Conservation (phyloP, 2,888 invertebrate genomes). For the Andrena haemorrhoa region DNA sequence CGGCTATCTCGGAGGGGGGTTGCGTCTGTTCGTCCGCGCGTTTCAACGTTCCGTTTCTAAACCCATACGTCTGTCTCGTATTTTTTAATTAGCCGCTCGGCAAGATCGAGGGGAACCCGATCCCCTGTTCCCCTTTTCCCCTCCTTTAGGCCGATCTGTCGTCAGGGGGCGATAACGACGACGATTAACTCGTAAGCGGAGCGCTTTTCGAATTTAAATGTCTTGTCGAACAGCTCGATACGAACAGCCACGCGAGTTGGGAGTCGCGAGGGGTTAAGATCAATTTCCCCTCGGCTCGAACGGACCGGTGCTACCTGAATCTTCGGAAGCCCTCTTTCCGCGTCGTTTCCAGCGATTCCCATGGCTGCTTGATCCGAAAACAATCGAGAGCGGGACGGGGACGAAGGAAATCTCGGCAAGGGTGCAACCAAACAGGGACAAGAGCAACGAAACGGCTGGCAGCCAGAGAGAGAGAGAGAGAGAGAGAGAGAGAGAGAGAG, state of each 20-base stretch:
- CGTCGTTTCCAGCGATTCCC: conserved; percentile 62
- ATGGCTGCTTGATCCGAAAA: conserved; percentile 70
- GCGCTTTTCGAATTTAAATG: neutral
- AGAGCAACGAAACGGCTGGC: conserved; percentile 38
- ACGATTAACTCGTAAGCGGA: neutral
- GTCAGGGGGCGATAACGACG: neutral
- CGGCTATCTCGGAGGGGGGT: conserved; percentile 20
- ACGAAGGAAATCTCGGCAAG: conserved; percentile 58
- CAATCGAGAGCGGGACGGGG: conserved; percentile 59
- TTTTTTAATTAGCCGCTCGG: conserved; percentile 10
- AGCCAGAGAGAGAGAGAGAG: conserved; percentile 38
- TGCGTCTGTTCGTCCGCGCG: neutral
- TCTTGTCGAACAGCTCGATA: neutral
- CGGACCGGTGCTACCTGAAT: conserved; percentile 26
- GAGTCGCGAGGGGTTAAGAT: conserved; percentile 3
- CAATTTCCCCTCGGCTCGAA: conserved; percentile 31
- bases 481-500: conserved; percentile 24
- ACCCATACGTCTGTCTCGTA: neutral
- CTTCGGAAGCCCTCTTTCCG: conserved; percentile 32
- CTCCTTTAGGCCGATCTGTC: neutral
- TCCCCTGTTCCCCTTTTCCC: neutral
- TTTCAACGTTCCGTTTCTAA: conserved; percentile 20
- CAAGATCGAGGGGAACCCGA: neutral
- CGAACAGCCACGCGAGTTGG: neutral
- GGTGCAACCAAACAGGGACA: conserved; percentile 40